Conservation (phyloP, 2,888 invertebrate species). For the Drosophila fungiperda region DNA sequence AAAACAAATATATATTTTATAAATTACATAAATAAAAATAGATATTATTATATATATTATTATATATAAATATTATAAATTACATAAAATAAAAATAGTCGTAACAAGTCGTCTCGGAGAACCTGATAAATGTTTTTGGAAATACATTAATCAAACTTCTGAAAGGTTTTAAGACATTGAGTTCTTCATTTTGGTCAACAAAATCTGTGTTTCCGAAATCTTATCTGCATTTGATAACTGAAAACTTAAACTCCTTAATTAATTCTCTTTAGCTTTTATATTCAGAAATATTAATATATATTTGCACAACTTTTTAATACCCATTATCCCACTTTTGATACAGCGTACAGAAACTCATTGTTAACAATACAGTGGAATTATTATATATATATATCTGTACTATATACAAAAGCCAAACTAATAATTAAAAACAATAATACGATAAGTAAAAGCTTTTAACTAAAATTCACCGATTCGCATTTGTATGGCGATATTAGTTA, state of each 20-base stretch:
- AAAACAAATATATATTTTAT: neutral
- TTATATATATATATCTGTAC: neutral
- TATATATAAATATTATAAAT: neutral
- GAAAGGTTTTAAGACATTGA: neutral
- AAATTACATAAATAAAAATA: neutral
- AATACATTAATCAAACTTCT: neutral
- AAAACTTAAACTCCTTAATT: neutral
- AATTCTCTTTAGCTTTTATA: accelerated
- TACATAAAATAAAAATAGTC: neutral
- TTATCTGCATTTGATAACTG: neutral
- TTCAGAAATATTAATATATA: neutral
- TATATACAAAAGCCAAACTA: neutral
- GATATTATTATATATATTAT: neutral
- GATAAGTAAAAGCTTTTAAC: neutral
- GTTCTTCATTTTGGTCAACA: accelerated
- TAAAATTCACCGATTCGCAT: conserved; percentile 14
- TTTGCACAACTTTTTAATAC: neutral
- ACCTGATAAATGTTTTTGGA: neutral
- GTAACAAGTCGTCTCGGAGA: neutral
- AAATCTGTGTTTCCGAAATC: accelerated
- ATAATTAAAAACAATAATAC: neutral
- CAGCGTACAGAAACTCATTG: neutral
- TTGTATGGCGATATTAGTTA: conserved; percentile 54
- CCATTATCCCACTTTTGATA: neutral
- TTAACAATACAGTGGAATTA: neutral